Evolutionary conservation across 2,888 invertebrate genomes (phyloP), one percentile per base, ranked within the genome.

Genomic region (Micoletzkya japonica): DNA sequence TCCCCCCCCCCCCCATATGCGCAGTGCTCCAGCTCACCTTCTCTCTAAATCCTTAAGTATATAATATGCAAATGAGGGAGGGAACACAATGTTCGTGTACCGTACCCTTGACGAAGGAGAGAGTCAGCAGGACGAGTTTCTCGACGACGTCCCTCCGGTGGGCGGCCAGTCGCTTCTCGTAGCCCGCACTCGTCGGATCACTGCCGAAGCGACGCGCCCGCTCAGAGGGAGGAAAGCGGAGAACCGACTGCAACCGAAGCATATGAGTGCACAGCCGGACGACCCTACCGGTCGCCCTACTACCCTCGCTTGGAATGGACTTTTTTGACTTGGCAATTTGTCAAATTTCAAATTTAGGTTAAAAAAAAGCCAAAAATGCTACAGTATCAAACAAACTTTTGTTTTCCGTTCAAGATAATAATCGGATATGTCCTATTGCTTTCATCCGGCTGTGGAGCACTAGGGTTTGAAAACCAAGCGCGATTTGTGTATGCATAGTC

Each of bases 81-180:
- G 10, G 37, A 61, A 39, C 14, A 36, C 14, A 24, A 34, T 4
- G n/a, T 14, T 17, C 24, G 4, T 0, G 1, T 24, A 17, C 34
- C 71, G n/a, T 90, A 71, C 92, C 92, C 10, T 89, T 88, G 61
- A 96, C 91, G 86, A 96, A 95, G 81, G 90, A 89, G 85, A 90
- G 91, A 0, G 93, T 90, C 57, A 94, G 89, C 74, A 90, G 90
- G 77, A 91, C 91, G 73, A 96, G 88, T 72, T 92, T 92, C 75
- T 90, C 90, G 28, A 93, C 78, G 39, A 84, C 81, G 4, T 63
- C 52, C 61, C 90, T 90, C 75, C 94, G 90, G 86, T 95, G 93
- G 72, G 91, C 90, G 1, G 90, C 90, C 44, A 93, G 88, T 79
- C 92, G 92, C 2, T 90, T 88, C 58, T 90, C 88, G 86, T 92